phyloP scores from a whole-genome alignment of 1,140 invertebrate genomes.

The Magallana gigas region DNA sequence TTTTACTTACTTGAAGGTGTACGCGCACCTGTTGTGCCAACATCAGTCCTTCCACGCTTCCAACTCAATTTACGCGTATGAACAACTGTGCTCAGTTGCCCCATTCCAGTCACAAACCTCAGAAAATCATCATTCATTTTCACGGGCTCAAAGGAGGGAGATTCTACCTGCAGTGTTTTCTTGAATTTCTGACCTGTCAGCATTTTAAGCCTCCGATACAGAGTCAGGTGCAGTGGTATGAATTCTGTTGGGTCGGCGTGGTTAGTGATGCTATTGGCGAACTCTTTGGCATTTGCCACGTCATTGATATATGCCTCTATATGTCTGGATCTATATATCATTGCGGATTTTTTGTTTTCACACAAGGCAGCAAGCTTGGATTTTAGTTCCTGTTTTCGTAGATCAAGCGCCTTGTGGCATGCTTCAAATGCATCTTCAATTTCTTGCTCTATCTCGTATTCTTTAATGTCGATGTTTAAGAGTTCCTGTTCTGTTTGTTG shows the following conservation, averaged over 20 bases:
- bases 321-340: slow-evolving; percentile 49
- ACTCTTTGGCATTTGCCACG: slow-evolving; percentile 57
- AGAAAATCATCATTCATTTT: slow-evolving; percentile 54
- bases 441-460: slow-evolving; percentile 65
- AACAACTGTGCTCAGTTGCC: not conserved
- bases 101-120: slow-evolving; percentile 41
- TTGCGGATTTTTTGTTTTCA: slow-evolving; percentile 54
- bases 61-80: not conserved
- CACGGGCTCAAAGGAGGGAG: slow-evolving; percentile 57
- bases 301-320: slow-evolving; percentile 59
- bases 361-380: slow-evolving; percentile 50
- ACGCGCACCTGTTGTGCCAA: not conserved
- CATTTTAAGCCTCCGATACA: slow-evolving; percentile 52
- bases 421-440: slow-evolving; percentile 56
- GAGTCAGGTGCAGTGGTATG: slow-evolving; percentile 55
- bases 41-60: not conserved
- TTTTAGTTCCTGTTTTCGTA: slow-evolving; percentile 52
- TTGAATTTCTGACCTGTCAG: slow-evolving; percentile 56
- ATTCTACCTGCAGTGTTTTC: slow-evolving; percentile 55
- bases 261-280: slow-evolving; percentile 57
- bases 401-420: slow-evolving; percentile 55
- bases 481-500: slow-evolving; percentile 65
- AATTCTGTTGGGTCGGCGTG: slow-evolving; percentile 63
- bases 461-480: slow-evolving; percentile 64
- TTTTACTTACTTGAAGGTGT: slow-evolving; percentile 15